These are phyloP conservation scores for Pseudochirops cupreus DNA, from an alignment of 2,797 vertebrate genomes.

Conservation along the genomic window DNA sequence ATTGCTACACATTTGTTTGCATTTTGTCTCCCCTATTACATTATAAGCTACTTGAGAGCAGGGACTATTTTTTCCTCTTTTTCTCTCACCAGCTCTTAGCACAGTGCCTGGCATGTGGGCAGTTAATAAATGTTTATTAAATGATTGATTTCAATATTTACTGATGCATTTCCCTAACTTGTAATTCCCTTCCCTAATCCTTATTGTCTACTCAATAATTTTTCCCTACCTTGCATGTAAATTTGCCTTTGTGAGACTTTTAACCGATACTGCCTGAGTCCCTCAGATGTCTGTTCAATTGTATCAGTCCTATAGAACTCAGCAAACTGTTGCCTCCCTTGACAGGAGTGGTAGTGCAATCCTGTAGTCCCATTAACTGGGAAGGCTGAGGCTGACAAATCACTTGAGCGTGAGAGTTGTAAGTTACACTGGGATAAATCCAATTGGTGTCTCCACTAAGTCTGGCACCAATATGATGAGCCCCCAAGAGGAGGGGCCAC, in stretches of 20 bases:
- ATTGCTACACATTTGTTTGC: not conserved
- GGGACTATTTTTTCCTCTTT: not conserved
- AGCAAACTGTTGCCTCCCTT: not conserved
- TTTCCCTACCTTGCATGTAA: not conserved
- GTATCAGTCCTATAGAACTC: not conserved
- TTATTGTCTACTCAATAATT: not conserved
- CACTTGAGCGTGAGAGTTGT: not conserved
- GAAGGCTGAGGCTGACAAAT: not conserved
- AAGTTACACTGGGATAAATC: not conserved
- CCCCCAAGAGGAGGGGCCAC: too few species aligned
- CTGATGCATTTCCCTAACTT: not conserved
- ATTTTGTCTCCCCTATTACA: not conserved
- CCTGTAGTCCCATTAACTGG: not conserved
- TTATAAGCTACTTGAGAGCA: not conserved
- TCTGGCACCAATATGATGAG: not conserved
- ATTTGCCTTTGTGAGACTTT: not conserved
- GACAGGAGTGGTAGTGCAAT: not conserved
- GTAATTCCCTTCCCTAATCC: not conserved
- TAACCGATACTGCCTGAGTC: not conserved
- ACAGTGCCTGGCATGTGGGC: not conserved
- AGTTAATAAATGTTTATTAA: not conserved
- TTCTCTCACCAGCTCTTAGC: not conserved
- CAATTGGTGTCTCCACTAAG: not conserved
- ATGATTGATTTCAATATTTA: not conserved
- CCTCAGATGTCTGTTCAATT: not conserved